These are phyloP conservation scores for Cydia amplana DNA, from an alignment of 1,140 invertebrate genomes.

Conservation along the genomic window DNA sequence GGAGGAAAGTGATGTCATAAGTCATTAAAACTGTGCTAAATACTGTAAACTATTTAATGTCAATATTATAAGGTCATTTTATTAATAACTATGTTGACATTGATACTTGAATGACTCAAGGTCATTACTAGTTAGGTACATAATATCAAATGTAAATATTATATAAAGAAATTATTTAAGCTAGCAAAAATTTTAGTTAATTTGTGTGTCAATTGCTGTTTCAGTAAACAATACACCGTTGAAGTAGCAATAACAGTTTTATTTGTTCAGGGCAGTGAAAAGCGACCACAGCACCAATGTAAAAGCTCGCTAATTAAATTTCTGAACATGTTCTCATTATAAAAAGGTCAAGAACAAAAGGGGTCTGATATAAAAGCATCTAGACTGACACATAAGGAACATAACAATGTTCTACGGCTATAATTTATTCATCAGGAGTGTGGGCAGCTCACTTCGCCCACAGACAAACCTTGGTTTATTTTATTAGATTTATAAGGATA, in stretches of 20 bases:
- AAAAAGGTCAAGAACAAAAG: conserved; percentile 42
- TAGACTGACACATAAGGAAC: conserved; percentile 62
- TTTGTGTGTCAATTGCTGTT: too few relatives aligned
- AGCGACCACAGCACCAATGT: background rate
- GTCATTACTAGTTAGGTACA: background rate
- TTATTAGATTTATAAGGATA: conserved; percentile 57
- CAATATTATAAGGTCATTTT: background rate
- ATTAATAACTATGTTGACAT: background rate
- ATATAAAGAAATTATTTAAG: background rate
- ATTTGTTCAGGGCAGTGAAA: background rate
- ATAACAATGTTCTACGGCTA: conserved; percentile 73
- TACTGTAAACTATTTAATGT: background rate
- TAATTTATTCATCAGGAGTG: conserved; percentile 74
- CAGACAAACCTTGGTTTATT: conserved; percentile 67
- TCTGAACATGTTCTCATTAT: conserved; percentile 21
- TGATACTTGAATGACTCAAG: background rate
- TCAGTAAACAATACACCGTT: background rate
- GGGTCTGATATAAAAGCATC: conserved; percentile 43
- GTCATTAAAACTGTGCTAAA: conserved; percentile 1
- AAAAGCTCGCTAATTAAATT: conserved; percentile 23
- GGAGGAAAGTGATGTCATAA: background rate
- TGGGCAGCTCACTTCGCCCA: conserved; percentile 70
- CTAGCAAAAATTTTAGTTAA: too few relatives aligned
- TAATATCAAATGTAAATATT: background rate
- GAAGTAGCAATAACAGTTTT: background rate